These are phyloP conservation scores for Mythimna impura DNA, from an alignment of 2,888 invertebrate species.

Conservation along the genomic window DNA sequence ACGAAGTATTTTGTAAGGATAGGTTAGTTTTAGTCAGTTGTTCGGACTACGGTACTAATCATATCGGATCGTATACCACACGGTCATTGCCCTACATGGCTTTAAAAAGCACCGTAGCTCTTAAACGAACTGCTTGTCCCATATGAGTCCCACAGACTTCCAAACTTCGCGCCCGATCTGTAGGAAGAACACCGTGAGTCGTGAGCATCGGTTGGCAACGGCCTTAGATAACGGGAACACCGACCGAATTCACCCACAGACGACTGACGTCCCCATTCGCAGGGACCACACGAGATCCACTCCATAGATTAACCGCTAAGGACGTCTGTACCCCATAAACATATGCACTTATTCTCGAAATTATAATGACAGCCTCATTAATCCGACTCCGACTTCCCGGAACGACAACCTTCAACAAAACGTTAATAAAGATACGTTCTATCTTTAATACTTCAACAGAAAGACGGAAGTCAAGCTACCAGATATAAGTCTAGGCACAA, in stretches of 20 bases:
- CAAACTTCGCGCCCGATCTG: conserved; percentile 24
- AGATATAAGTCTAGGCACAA: conserved; percentile 8
- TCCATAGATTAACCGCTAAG: conserved; percentile 32
- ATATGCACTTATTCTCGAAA: conserved; percentile 14
- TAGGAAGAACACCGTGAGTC: conserved; percentile 17
- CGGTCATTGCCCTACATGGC: conserved; percentile 42
- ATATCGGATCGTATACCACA: not conserved
- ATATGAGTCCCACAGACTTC: not conserved
- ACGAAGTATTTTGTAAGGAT: conserved; percentile 22
- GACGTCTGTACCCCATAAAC: conserved; percentile 6
- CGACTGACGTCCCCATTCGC: conserved; percentile 34
- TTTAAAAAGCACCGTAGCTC: conserved; percentile 10
- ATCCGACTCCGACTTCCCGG: conserved; percentile 35
- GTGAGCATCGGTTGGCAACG: conserved; percentile 38
- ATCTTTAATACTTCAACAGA: conserved; percentile 18
- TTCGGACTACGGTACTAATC: conserved; percentile 22
- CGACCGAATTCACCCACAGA: conserved; percentile 48
- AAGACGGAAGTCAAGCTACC: conserved; percentile 17
- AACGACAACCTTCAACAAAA: conserved; percentile 45
- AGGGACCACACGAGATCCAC: conserved; percentile 28
- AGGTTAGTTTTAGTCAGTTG: conserved; percentile 31
- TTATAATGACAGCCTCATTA: conserved; percentile 22
- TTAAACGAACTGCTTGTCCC: conserved; percentile 13
- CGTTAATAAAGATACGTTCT: conserved; percentile 32
- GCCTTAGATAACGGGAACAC: conserved; percentile 52